These are phyloP conservation scores for Sturmia bella DNA, from an alignment of 2,888 invertebrate species.

Conservation along the genomic window DNA sequence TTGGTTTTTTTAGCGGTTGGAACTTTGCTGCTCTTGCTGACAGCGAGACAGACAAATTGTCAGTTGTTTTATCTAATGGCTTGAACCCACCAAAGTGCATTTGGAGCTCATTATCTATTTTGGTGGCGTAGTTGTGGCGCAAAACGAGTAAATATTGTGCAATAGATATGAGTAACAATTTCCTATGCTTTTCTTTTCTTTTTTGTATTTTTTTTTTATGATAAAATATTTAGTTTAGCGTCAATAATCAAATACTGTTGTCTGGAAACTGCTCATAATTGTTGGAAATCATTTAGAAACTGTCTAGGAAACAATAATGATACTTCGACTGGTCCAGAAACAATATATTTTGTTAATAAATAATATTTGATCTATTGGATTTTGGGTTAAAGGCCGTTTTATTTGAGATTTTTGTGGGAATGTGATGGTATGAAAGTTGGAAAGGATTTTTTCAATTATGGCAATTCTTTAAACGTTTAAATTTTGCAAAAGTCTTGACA, in stretches of 20 bases:
- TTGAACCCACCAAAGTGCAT: conserved; percentile 63
- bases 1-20: conserved; percentile 2
- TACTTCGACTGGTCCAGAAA: conserved; percentile 20
- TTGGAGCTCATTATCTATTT: conserved; percentile 66
- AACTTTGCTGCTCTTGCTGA: conserved; percentile 23
- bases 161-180: conserved; percentile 18
- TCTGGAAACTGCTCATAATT: conserved; percentile 34
- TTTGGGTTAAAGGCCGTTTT: conserved; percentile 37
- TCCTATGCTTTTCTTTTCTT: neutral
- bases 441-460: neutral
- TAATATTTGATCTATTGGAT: conserved; percentile 33
- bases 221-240: conserved; percentile 31
- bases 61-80: conserved; percentile 58
- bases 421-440: neutral
- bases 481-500: no score
- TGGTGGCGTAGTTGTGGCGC: conserved; percentile 14
- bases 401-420: conserved; percentile 37
- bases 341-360: conserved; percentile 41
- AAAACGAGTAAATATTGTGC: conserved; percentile 42
- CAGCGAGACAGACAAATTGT: conserved; percentile 50
- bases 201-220: conserved; percentile 16
- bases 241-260: conserved; percentile 25
- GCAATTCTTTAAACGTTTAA: no score
- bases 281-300: conserved; percentile 49
- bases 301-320: conserved; percentile 41